phyloP scores from a whole-genome alignment of 2,113 vertebrate species.

The Siphamia tubifer region DNA sequence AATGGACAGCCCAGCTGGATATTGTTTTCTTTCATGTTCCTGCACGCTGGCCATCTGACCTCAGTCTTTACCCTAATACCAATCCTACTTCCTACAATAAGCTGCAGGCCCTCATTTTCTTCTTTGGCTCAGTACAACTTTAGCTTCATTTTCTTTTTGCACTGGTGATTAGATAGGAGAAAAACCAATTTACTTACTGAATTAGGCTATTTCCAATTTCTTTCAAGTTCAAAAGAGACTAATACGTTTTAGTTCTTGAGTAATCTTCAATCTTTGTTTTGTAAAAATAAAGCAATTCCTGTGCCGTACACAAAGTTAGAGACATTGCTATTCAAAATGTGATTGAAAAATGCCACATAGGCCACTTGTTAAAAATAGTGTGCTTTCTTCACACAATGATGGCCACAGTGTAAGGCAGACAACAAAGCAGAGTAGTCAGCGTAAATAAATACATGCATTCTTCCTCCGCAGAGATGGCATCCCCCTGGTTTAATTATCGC shows the following conservation, averaged over 20 bases:
- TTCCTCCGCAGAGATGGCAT: constrained; percentile 58
- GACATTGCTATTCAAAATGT: constrained; percentile 13
- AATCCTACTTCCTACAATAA: not conserved
- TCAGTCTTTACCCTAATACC: constrained; percentile 38
- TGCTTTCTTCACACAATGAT: constrained; percentile 42
- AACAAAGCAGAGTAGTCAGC: constrained; percentile 62
- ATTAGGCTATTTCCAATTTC: constrained; percentile 36
- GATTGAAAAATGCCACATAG: constrained; percentile 24
- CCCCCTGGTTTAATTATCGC: constrained; percentile 79
- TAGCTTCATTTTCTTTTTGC: constrained; percentile 26
- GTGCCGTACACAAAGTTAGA: constrained; percentile 5
- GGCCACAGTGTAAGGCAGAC: constrained; percentile 38
- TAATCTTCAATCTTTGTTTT: constrained; percentile 44
- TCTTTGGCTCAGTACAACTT: not conserved
- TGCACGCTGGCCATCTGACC: constrained; percentile 44
- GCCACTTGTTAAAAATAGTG: constrained; percentile 48
- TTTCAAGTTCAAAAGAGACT: constrained; percentile 27
- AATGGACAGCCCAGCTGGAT: constrained; percentile 52
- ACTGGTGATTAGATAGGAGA: not conserved
- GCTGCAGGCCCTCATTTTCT: not conserved
- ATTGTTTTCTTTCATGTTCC: constrained; percentile 54
- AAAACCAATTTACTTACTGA: constrained; percentile 27
- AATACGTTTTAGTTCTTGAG: constrained; percentile 31
- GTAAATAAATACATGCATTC: constrained; percentile 72
- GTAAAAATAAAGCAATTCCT: constrained; percentile 25